phyloP scores from a whole-genome alignment of 2,888 invertebrate genomes.

The Leucophenga montana region DNA sequence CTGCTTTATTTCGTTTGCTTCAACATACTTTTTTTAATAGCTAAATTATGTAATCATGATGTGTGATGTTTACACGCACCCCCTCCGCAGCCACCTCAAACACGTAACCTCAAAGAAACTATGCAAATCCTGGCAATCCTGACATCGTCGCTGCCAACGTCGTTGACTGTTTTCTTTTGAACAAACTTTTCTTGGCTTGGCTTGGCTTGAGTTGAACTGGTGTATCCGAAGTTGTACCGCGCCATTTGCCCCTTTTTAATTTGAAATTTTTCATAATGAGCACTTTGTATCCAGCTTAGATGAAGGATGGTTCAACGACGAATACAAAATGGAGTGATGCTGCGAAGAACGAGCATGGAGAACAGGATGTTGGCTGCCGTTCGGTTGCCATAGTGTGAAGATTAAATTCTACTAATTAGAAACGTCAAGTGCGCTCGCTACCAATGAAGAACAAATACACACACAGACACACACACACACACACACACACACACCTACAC shows the following conservation, averaged over 20 bases:
- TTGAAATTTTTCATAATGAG: conserved; percentile 67
- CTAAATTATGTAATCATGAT: conserved; percentile 66
- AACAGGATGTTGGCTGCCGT: neutral
- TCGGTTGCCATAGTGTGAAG: conserved; percentile 64
- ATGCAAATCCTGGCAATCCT: conserved; percentile 56
- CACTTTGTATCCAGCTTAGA: conserved; percentile 36
- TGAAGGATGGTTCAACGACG: neutral
- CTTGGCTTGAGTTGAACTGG: neutral
- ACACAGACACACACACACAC: conserved; percentile 15
- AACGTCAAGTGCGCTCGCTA: conserved; percentile 58
- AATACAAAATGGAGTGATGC: neutral
- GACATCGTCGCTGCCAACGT: neutral
- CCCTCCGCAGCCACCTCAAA: neutral
- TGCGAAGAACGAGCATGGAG: conserved; percentile 38
- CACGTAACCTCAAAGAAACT: conserved; percentile 48
- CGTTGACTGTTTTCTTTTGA: conserved; percentile 52
- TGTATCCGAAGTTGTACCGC: conserved; percentile 36
- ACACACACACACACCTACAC: conserved; percentile 18
- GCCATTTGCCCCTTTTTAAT: conserved; percentile 56
- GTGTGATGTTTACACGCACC: conserved; percentile 56
- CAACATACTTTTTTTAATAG: conserved; percentile 55
- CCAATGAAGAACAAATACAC: conserved; percentile 16
- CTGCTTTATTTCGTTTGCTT: conserved; percentile 20
- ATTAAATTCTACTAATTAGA: conserved; percentile 66
- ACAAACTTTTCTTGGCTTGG: conserved; percentile 51